Evolutionary conservation across 2,113 vertebrate genomes (phyloP).

Genomic region (Oryzias javanicus): DNA sequence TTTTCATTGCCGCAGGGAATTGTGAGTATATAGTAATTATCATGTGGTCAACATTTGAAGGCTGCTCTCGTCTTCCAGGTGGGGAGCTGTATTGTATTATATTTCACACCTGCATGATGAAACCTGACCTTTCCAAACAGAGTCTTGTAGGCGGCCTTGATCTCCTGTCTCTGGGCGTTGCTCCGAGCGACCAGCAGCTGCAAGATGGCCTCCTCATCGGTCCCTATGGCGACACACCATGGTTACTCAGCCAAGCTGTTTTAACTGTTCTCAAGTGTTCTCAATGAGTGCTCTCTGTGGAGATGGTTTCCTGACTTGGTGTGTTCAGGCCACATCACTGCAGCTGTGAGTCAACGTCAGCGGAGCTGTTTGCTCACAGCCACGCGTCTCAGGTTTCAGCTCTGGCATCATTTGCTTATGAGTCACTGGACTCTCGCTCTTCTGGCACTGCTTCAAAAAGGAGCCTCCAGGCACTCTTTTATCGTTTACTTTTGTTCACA

Average conservation of each 20-base stretch:
- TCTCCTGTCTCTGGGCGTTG: constrained; percentile 90
- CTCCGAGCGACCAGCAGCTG: constrained; percentile 83
- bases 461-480: constrained; percentile 19
- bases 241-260: constrained; percentile 22
- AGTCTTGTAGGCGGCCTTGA: constrained; percentile 85
- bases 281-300: background rate
- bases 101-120: background rate
- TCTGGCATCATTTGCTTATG: constrained; percentile 20
- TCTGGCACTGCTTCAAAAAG: constrained; percentile 3
- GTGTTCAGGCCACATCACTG: constrained; percentile 32
- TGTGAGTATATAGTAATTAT: no score
- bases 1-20: no score
- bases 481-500: constrained; percentile 7
- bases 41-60: no score
- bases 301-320: background rate
- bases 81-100: background rate
- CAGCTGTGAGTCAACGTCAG: constrained; percentile 10
- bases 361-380: constrained; percentile 10
- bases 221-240: constrained; percentile 78
- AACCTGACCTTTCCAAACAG: constrained; percentile 87
- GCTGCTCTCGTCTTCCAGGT: background rate
- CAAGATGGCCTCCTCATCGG: constrained; percentile 89
- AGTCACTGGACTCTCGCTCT: constrained; percentile 27
- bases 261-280: background rate
- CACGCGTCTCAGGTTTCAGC: constrained; percentile 28